Percentiles rank a stretch among this genome's conserved stretches.
Evolutionary conservation across 2,113 vertebrate genomes (phyloP).

Genomic region (Hemiprocne comata): DNA sequence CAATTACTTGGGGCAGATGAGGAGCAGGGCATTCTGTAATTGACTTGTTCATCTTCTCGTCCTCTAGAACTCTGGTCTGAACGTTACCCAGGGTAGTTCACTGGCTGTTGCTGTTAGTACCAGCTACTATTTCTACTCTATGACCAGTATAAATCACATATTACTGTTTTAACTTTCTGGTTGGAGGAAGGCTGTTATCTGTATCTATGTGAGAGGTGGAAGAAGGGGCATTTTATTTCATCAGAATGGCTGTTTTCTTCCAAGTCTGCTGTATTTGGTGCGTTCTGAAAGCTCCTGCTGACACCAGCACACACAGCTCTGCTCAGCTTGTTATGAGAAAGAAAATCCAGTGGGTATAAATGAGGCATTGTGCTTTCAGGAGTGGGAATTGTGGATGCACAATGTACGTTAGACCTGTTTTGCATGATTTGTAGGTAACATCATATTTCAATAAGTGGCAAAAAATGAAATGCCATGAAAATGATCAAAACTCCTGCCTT

Average conservation of each 20-base stretch:
- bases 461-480: background rate
- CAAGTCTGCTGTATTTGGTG: background rate
- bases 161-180: background rate
- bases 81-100: background rate
- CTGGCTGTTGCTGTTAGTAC: background rate
- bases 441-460: background rate
- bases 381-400: background rate
- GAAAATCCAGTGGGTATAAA: background rate
- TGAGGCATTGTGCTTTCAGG: background rate
- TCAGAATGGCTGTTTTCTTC: background rate
- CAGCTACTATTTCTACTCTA: background rate
- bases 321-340: background rate
- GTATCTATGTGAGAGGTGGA: background rate
- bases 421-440: background rate
- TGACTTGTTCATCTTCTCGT: conserved; percentile 46
- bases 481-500: background rate
- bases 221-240: background rate
- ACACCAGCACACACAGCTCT: accelerated
- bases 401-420: background rate
- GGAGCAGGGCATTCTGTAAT: conserved; percentile 24
- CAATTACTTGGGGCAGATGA: conserved; percentile 59
- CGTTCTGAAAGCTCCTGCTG: background rate
- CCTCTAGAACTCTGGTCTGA: background rate
- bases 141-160: background rate
- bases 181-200: background rate